phyloP scores from a whole-genome alignment of 1,140 invertebrate genomes.

The Anoplophora glabripennis region DNA sequence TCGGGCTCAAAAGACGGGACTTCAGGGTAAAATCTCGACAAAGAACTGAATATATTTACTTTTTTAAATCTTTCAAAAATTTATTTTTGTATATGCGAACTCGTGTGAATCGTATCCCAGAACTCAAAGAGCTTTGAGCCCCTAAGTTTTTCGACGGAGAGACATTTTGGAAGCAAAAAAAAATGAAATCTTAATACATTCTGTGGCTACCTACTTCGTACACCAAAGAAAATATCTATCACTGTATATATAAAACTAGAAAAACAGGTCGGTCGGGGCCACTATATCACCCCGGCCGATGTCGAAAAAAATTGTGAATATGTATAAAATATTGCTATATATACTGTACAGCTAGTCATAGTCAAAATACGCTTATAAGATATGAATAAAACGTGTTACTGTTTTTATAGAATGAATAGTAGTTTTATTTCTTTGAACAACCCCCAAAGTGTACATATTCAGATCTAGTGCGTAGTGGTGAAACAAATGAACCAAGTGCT shows the following conservation, averaged over 20 bases:
- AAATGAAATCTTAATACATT: slow-evolving; percentile 19
- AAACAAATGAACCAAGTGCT: too few relatives aligned
- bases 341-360: slow-evolving; percentile 52
- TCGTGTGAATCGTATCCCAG: slow-evolving; percentile 16
- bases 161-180: background rate
- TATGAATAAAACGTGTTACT: slow-evolving; percentile 49
- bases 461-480: too few relatives aligned
- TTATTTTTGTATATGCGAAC: slow-evolving; percentile 6
- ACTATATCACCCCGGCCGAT: slow-evolving; percentile 20
- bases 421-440: slow-evolving; percentile 35
- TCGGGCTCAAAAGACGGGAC: background rate
- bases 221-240: slow-evolving; percentile 48
- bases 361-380: slow-evolving; percentile 50
- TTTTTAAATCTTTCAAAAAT: background rate
- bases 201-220: slow-evolving; percentile 42
- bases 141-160: slow-evolving; percentile 15
- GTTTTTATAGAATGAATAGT: slow-evolving; percentile 47
- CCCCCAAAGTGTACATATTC: too few relatives aligned
- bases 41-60: slow-evolving; percentile 4
- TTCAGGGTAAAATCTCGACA: slow-evolving; percentile 6
- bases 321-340: slow-evolving; percentile 49
- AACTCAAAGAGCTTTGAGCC: slow-evolving; percentile 3
- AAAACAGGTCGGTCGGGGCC: slow-evolving; percentile 34
- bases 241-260: slow-evolving; percentile 42
- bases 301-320: slow-evolving; percentile 46